Evolutionary conservation across 2,113 vertebrate genomes (phyloP).

Genomic region (Eurypyga helias): DNA sequence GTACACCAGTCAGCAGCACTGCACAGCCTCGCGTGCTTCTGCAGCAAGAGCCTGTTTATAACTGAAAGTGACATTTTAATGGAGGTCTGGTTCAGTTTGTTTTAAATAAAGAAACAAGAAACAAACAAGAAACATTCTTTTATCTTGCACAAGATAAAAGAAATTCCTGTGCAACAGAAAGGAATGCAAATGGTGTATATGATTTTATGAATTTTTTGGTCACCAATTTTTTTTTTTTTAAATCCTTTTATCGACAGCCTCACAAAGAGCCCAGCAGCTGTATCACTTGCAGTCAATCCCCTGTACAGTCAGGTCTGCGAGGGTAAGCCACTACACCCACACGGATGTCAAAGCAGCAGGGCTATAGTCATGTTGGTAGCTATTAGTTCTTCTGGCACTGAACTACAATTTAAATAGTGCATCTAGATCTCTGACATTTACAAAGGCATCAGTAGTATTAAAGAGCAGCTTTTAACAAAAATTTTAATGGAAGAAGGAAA

Average conservation of each 20-base stretch:
- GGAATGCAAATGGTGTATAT: accelerated
- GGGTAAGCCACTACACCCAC: not conserved
- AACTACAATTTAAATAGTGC: accelerated
- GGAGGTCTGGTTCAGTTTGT: not conserved
- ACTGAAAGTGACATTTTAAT: not conserved
- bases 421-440: not conserved
- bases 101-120: not conserved
- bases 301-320: accelerated
- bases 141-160: not conserved
- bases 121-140: too few species aligned
- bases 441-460: not conserved
- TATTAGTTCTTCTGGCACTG: not conserved
- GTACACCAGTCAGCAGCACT: not conserved
- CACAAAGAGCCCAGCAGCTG: not conserved
- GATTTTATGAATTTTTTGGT: not conserved
- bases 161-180: not conserved
- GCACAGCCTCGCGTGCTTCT: accelerated
- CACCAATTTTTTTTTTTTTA: not conserved
- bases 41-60: not conserved
- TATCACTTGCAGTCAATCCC: not conserved
- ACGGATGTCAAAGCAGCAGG: not conserved
- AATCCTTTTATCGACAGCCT: not conserved
- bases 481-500: not conserved
- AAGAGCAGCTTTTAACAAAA: not conserved
- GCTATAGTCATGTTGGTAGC: not conserved